Base-by-base conservation (phyloP, 2,797 vertebrate species). In the Thalassophryne amazonica region DNA sequence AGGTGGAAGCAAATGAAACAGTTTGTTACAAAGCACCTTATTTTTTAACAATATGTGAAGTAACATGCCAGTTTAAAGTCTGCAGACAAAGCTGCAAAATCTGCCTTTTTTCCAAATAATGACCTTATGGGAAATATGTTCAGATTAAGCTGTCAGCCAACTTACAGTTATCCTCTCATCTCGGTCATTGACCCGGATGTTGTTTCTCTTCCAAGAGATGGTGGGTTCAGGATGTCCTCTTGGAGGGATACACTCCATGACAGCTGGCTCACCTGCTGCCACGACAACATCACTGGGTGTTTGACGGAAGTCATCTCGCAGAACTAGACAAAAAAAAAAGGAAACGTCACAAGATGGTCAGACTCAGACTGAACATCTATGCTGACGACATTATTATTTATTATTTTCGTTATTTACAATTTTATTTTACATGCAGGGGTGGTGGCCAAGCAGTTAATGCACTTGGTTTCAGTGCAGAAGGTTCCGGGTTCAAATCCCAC, bases 221-320 rank as follows among this genome's bases (percentile, higher is more conserved):
- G 91, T 94, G 63, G 97, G 96, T 49, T 99, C 95, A 0, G 97
- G 97, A 13, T 99, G 96, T 1, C 97, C 97, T 1, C 93, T 88
- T 0, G 97, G 97, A 0, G 96, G 97, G 28, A 97, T 85, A 0
- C 97, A 98, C 86, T 99, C 97, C 91, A 99, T 93, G 29, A 98
- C 94, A 0, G 97, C 94, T 0, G 96, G 97, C 62, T 99, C 97
- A 0, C 97, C 95, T 0, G 90, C 93, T 0, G 95, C 96, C 40
- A 97, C 97, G 65, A 93, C 95, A 62, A 94, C 81, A 0, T 96
- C 96, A 5, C 90, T 93, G 0, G 97, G 97, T 0, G 94, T 88
- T 75, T 97, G 96, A 3, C 96, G 93, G 61, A 99, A 99, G 68
- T 99, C 97, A 0, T 98, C 97, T 5, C 96, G 90, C 56, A 99